Evolutionary conservation across 2,888 invertebrate genomes (phyloP), one percentile per base, ranked within the genome.

Genomic region (Corbicula japonica): DNA sequence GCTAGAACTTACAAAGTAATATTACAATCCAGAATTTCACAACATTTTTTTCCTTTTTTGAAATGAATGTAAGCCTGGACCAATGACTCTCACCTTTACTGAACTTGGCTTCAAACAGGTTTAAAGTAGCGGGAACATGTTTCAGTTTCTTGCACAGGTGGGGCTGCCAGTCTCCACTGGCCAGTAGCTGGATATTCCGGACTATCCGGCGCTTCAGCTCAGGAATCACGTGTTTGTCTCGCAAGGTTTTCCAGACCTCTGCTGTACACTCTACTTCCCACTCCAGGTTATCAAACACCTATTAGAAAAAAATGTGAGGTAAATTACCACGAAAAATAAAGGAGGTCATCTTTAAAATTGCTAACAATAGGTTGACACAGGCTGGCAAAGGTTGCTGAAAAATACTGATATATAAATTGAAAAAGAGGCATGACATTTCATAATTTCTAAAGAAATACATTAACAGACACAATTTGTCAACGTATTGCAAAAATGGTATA

Each of bases 181-280:
- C 91, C 35, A 91, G 80, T 28, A 84, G 80, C 56, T 89, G 85
- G 21, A 91, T 86, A 54, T 86, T 85, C 6, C 75, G 54, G 4
- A 91, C 84, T 23, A 88, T 83, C 6, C 87, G 73, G n/a, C 78
- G 81, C 70, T 89, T 90, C 18, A 88, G 66, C n/a, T 81, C 78
- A 0, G 83, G 68, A 0, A 83, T 68, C 18, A 91, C 82, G 32
- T 83, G 84, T 56, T 87, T 87, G 69, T 89, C 87, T 18, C 85
- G 76, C 21, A 88, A 72, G 2, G 86, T 87, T 68, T 86, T 90
- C 88, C 88, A 88, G 23, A 88, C 88, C 26, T 88, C 88, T 8
- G 87, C 86, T 15, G 91, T 91, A 76, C 91, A 91, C 62, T 91
- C 91, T n/a, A 91, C 87, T 44, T 91, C 91, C 91, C 91, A 91